Percentiles rank a stretch among this genome's conserved stretches.
Conservation (phyloP, 2,113 vertebrate species). For the Pluvianellus socialis region DNA sequence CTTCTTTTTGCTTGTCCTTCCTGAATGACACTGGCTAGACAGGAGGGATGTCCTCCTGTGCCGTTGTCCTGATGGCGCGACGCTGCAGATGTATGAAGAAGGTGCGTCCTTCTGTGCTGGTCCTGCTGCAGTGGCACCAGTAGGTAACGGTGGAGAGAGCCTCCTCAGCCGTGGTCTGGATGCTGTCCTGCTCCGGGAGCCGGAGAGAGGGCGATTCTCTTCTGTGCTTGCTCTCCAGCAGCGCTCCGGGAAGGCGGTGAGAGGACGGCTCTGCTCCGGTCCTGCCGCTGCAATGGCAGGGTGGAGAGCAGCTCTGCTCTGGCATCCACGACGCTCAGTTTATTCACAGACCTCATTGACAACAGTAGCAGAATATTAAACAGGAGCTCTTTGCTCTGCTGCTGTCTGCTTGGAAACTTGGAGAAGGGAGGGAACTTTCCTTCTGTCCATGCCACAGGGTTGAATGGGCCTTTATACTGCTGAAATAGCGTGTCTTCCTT, state of each 20-base stretch:
- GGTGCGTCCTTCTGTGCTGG: background rate
- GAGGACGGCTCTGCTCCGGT: background rate
- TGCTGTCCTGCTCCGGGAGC: background rate
- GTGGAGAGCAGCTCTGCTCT: conserved; percentile 19
- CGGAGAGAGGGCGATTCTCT: background rate
- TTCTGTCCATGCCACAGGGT: background rate
- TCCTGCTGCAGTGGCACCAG: background rate
- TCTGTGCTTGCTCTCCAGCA: background rate
- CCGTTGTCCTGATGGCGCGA: background rate
- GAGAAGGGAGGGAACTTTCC: conserved; percentile 25
- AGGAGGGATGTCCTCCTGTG: background rate
- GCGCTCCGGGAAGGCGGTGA: background rate
- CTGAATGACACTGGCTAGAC: background rate
- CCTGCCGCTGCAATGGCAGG: background rate
- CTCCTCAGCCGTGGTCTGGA: background rate
- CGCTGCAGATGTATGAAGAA: background rate
- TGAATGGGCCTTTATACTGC: conserved; percentile 28
- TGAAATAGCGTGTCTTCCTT: background rate
- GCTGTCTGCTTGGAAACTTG: conserved; percentile 44
- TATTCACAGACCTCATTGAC: conserved; percentile 42
- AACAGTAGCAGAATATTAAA: conserved; percentile 56
- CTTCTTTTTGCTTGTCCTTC: conserved; percentile 4
- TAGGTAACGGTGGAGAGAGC: background rate
- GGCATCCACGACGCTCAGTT: background rate
- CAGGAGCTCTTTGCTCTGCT: conserved; percentile 4